Evolutionary conservation across 1,140 invertebrate species (phyloP), one percentile per base, ranked within the genome.

Genomic region (Sinonovacula constricta): DNA sequence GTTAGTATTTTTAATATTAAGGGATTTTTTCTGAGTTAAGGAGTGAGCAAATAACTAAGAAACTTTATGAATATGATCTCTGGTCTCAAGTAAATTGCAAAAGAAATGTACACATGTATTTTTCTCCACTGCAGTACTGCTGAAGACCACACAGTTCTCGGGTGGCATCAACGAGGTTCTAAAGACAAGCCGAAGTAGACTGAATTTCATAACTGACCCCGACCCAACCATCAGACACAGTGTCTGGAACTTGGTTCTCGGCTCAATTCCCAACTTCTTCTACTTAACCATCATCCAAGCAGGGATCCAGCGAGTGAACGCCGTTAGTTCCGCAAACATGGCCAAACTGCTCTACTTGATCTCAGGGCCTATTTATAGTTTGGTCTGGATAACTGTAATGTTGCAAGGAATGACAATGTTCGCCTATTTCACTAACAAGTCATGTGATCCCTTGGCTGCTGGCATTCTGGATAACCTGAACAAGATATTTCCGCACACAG

Each of bases 181-280:
- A 1, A 1, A 66, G 14, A 2, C 53, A 18, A 39, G 63, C 15
- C 12, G 33, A 18, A 18, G 31, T 30, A n/a, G 39, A 4, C 18
- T 66, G 0, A 45, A 66, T 14, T 51, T 51, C 3, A 12, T 66
- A 5, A 24, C 53, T 18, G 14, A 66, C 31, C 39, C 39, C 7
- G 39, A 66, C 53, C 63, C 63, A 2, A 66, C 63, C 1, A 12
- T 66, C 0, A 36, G 63, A 30, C 45, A 66, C 28, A 51, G 39
- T 18, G 49, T 66, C 22, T 66, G 63, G 63, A 66, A 36, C 22
- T 66, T 66, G 24, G 26, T 28, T 28, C 15, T 66, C 24, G 39
- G 63, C n/a, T 12, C 63, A 5, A 49, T 51, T 15, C 63, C 63
- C 18, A 36, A 66, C 18, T 66, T 26, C 24, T 66, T 66, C 15